Base-by-base conservation (phyloP, 2,797 vertebrate species). In the Onychomys leucogaster region DNA sequence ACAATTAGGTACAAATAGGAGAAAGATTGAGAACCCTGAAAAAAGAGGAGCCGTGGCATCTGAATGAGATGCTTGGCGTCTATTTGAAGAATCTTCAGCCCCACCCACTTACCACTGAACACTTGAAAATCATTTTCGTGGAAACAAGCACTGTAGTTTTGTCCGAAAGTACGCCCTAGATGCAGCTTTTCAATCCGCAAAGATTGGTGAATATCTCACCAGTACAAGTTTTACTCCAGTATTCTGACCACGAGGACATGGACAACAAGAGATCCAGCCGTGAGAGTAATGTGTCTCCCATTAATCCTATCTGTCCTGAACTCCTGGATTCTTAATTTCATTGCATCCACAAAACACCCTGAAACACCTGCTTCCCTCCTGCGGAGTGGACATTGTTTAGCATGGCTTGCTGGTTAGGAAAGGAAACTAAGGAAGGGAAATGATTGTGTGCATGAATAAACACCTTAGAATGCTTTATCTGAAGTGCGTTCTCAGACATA, bases 361-460 rank as follows among this genome's bases (percentile, higher is more conserved):
- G 59, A 71, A 95, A 94, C 21, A 76, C 27, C 63, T 49, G 21
- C 96, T 91, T 94, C n/a, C 5, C 37, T 85, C 71, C 76, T 89
- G 34, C 49, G 19, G 71, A 41, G 78, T 90, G 57, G 57, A 84
- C 49, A 85, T 88, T 83, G 75, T 65, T 95, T 91, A 93, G 32
- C 43, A 9, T 37, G 41, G 19, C 41, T 93, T 97, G 23, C 86
- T 95, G 25, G 43, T 91, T 85, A 65, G n/a, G 21, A 91, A 92
- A 85, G 75, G 65, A 95, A 94, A 94, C 14, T 52, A n/a, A 88
- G 63, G 34, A 91, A 16, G 6, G 19, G 32, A 93, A 81, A 84
- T 32, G 55, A 67, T 52, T 46, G 25, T 41, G 76, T 37, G 3
- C 46, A 57, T n/a, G 25, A 27, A 7, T 89, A 76, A 82, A 77